Evolutionary conservation across 2,113 vertebrate species (phyloP).

Genomic region (Psophia crepitans): DNA sequence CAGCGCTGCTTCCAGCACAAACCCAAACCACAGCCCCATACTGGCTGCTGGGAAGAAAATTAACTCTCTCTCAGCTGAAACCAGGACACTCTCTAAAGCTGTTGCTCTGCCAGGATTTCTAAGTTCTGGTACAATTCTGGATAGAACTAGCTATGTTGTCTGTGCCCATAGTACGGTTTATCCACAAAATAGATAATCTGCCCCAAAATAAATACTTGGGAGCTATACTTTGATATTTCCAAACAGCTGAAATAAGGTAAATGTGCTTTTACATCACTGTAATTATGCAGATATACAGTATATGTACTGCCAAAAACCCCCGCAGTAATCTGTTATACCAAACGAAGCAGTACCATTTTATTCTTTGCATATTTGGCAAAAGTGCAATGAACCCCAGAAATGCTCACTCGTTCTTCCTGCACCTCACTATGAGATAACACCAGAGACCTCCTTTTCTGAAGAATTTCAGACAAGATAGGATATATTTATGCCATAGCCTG

Average conservation of each 20-base stretch:
- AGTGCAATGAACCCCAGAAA: not conserved
- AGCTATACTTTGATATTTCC: not conserved
- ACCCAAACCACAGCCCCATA: too few species aligned
- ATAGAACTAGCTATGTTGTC: not conserved
- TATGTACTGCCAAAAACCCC: too few species aligned
- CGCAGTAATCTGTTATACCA: not conserved
- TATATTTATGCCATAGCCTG: not conserved
- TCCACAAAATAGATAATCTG: not conserved
- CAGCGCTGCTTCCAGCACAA: too few species aligned
- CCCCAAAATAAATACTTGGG: not conserved
- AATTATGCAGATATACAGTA: not conserved
- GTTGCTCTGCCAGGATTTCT: not conserved
- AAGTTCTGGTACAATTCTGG: not conserved
- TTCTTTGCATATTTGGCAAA: not conserved
- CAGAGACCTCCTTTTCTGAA: not conserved
- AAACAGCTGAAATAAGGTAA: not conserved
- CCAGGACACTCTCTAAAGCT: too few species aligned
- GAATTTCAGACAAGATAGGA: not conserved
- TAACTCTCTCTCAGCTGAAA: too few species aligned
- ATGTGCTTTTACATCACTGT: not conserved
- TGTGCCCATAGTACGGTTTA: not conserved
- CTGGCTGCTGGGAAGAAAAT: too few species aligned
- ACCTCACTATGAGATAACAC: not conserved
- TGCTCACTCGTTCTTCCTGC: not conserved
- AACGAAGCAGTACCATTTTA: not conserved